Conservation (phyloP, 2,888 invertebrate genomes). For the Nymphalis c-album region DNA sequence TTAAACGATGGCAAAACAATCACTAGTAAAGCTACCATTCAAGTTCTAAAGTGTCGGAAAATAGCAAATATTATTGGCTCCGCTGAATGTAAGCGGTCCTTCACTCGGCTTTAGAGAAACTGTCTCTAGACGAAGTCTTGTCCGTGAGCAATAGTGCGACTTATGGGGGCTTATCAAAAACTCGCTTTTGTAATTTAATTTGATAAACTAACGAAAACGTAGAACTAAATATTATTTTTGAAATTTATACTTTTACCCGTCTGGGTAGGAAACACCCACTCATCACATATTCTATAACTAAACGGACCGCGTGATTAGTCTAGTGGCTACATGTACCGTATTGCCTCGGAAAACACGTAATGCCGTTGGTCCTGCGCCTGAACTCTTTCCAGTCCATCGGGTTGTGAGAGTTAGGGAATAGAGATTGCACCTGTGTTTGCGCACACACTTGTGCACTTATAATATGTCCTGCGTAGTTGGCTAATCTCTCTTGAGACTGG, state of each 20-base stretch:
- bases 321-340: too few species aligned
- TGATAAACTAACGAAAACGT: neutral
- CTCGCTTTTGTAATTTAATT: conserved; percentile 18
- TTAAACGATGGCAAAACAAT: neutral
- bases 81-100: conserved; percentile 33
- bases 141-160: conserved; percentile 30
- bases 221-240: neutral
- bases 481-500: too few species aligned
- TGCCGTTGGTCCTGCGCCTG: too few species aligned
- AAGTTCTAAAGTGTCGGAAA: conserved; percentile 27
- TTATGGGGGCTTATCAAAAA: conserved; percentile 34
- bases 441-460: too few species aligned
- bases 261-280: too few species aligned
- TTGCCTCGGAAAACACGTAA: too few species aligned
- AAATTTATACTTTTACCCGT: neutral
- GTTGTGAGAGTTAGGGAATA: too few species aligned
- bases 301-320: too few species aligned
- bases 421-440: too few species aligned
- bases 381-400: too few species aligned
- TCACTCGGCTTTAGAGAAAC: conserved; percentile 36
- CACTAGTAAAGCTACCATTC: conserved; percentile 17
- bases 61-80: conserved; percentile 33
- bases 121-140: conserved; percentile 32
- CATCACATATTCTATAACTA: too few species aligned
- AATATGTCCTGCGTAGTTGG: too few species aligned